Conservation (phyloP, 2,888 invertebrate genomes). For the Drosophila imparisetae region DNA sequence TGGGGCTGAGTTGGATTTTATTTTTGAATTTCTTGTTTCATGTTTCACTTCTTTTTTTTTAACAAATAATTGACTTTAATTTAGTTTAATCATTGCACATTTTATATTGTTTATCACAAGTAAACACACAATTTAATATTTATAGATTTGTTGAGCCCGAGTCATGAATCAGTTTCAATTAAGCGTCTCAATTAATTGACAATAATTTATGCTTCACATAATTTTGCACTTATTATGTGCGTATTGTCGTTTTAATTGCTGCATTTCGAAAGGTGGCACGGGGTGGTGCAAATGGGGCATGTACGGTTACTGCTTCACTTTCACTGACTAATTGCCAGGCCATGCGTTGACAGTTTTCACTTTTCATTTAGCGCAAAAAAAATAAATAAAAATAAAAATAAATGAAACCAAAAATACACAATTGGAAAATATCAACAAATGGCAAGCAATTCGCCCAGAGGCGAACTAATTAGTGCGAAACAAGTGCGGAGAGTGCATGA, state of each 20-base stretch:
- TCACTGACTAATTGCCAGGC: conserved; percentile 62
- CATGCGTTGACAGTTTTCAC: conserved; percentile 68
- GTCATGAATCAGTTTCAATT: conserved; percentile 19
- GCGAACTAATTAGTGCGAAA: not conserved
- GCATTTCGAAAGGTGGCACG: conserved; percentile 10
- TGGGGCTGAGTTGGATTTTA: conserved; percentile 7
- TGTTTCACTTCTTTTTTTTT: not conserved
- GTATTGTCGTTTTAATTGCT: conserved; percentile 54
- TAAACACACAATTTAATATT: not conserved
- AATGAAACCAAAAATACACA: conserved; percentile 14
- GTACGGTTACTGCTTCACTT: conserved; percentile 50
- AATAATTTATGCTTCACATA: conserved; percentile 53
- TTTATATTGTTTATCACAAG: too few relatives aligned
- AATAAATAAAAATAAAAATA: conserved; percentile 7
- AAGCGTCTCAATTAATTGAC: conserved; percentile 47
- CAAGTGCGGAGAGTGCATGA: not conserved
- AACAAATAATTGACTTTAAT: not conserved
- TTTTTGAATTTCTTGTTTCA: conserved; percentile 4
- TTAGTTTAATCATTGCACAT: not conserved
- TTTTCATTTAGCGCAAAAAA: conserved; percentile 56
- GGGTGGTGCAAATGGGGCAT: not conserved
- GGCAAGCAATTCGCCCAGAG: conserved; percentile 5
- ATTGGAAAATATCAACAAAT: conserved; percentile 24
- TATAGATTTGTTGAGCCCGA: not conserved
- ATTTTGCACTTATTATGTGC: conserved; percentile 38